Evolutionary conservation across 2,797 vertebrate species (phyloP).

Genomic region (Rhincodon typus): DNA sequence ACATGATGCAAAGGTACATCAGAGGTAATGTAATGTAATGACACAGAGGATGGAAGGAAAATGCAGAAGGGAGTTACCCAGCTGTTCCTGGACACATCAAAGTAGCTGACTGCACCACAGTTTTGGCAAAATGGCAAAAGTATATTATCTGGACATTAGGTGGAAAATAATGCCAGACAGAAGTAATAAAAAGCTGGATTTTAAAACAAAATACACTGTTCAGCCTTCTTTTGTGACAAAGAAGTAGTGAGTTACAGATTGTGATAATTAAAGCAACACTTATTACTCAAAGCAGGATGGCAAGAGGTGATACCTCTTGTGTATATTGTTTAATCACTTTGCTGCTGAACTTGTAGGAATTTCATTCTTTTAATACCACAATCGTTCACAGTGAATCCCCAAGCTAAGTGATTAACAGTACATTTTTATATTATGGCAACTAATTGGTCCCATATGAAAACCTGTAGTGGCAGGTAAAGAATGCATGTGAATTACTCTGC

Average conservation of each 20-base stretch:
- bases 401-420: conserved; percentile 37
- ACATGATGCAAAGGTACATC: not conserved
- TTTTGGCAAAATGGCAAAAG: not conserved
- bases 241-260: conserved; percentile 28
- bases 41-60: not conserved
- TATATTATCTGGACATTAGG: not conserved
- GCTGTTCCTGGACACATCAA: not conserved
- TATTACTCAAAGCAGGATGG: conserved; percentile 32
- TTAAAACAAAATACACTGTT: not conserved
- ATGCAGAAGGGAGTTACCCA: not conserved
- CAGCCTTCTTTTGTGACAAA: not conserved
- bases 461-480: conserved; percentile 33
- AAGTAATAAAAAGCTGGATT: not conserved
- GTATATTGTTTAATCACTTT: conserved; percentile 37
- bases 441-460: conserved; percentile 36
- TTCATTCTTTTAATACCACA: conserved; percentile 32
- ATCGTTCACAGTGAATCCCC: conserved; percentile 31
- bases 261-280: conserved; percentile 33
- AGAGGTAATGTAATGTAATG: not conserved
- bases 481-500: conserved; percentile 25
- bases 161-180: not conserved
- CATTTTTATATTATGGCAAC: conserved; percentile 35
- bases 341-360: conserved; percentile 36
- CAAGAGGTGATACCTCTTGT: conserved; percentile 34
- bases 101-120: not conserved